Evolutionary conservation across 2,113 vertebrate genomes (phyloP).

Genomic region (Mesocricetus auratus): DNA sequence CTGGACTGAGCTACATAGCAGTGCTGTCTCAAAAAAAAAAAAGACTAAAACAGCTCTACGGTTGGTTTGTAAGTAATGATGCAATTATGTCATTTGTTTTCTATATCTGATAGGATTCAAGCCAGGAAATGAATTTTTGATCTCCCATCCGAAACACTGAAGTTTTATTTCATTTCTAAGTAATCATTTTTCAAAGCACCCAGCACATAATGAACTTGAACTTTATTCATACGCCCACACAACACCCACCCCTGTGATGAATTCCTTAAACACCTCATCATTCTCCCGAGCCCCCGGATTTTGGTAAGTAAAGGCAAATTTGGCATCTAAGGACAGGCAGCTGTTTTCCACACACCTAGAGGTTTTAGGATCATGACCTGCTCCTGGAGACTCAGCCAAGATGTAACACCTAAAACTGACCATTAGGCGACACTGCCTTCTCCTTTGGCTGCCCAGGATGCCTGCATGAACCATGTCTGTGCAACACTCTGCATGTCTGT

Average conservation of each 20-base stretch:
- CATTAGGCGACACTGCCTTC: rapidly evolving
- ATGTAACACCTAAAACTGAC: neutral
- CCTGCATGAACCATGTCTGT: neutral
- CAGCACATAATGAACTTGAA: neutral
- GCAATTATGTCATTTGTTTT: neutral
- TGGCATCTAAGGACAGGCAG: neutral
- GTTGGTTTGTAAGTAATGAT: neutral
- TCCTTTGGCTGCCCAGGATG: neutral
- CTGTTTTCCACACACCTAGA: neutral
- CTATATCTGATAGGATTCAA: neutral
- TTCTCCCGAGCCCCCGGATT: neutral
- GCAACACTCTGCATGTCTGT: neutral
- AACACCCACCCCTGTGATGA: neutral
- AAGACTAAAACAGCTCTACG: neutral
- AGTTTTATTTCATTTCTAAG: neutral
- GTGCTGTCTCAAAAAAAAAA: neutral
- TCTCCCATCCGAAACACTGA: neutral
- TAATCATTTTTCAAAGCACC: neutral
- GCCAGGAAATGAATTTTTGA: neutral
- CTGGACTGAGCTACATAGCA: neutral
- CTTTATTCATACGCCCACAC: neutral
- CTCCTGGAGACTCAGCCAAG: too few relatives aligned
- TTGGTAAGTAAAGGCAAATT: neutral
- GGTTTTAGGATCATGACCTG: neutral
- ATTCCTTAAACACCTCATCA: neutral